Conservation (phyloP, 2,113 vertebrate species). For the Dolichotis patagonum region DNA sequence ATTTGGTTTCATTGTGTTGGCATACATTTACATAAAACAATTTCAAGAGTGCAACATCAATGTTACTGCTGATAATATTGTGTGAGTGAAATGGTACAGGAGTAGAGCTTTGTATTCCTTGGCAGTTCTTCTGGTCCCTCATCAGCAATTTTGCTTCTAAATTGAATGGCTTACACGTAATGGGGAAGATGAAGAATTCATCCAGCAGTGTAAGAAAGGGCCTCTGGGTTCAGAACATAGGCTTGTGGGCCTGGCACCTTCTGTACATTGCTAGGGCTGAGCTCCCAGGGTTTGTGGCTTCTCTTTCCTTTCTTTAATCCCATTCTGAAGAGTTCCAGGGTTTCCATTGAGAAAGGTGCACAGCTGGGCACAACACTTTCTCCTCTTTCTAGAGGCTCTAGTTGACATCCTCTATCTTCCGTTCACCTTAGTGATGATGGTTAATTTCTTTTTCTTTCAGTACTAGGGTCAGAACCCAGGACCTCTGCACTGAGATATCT, state of each 20-base stretch:
- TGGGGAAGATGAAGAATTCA: not conserved
- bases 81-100: not conserved
- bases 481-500: not conserved
- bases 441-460: not conserved
- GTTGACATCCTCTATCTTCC: not conserved
- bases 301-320: not conserved
- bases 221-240: not conserved
- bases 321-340: not conserved
- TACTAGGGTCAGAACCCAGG: not conserved
- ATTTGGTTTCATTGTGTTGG: not conserved
- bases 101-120: slow-evolving; percentile 22
- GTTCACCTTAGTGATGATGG: not conserved
- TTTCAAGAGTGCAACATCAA: not conserved
- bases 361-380: not conserved
- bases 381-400: not conserved
- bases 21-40: not conserved
- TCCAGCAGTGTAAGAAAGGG: not conserved
- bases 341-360: not conserved
- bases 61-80: not conserved
- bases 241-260: not conserved
- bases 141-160: not conserved
- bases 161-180: not conserved
- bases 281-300: not conserved
- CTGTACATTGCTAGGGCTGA: not conserved
- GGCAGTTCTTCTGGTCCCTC: not conserved